These are phyloP conservation scores for Vicugna pacos DNA, from an alignment of 2,113 vertebrate genomes.

Conservation along the genomic window DNA sequence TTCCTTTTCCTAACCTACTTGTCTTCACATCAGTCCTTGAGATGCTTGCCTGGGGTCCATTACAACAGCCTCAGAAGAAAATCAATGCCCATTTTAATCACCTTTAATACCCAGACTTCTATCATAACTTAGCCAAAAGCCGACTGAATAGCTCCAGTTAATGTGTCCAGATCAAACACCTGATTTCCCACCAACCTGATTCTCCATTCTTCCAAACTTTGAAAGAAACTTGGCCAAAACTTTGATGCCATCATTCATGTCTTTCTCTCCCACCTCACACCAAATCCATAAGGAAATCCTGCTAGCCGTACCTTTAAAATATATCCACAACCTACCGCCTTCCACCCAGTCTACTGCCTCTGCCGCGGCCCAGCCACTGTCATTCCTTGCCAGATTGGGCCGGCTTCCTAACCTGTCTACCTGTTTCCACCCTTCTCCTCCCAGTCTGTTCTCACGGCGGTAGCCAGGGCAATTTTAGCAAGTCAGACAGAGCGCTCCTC, in stretches of 20 bases:
- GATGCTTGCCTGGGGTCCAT: background rate
- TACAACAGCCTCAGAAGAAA: background rate
- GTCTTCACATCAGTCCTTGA: background rate
- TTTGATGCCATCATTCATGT: background rate
- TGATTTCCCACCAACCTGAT: background rate
- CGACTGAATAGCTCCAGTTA: background rate
- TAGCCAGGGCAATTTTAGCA: background rate
- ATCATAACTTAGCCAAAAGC: background rate
- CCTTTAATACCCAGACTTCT: background rate
- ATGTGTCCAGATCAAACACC: background rate
- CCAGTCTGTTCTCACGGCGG: background rate
- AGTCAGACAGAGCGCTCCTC: background rate
- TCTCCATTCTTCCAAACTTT: background rate
- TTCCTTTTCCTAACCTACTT: too few relatives aligned
- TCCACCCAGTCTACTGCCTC: background rate
- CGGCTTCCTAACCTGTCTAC: background rate
- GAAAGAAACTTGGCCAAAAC: background rate
- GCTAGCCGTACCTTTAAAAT: background rate
- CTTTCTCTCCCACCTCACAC: background rate
- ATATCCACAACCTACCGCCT: fast-evolving
- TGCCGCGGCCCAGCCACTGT: too few relatives aligned
- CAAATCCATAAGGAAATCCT: background rate
- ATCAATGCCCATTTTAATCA: background rate
- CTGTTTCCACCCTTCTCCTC: background rate
- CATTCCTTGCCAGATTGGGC: fast-evolving